Conservation (phyloP, 1,140 invertebrate genomes). For the Lepidurus couesii region DNA sequence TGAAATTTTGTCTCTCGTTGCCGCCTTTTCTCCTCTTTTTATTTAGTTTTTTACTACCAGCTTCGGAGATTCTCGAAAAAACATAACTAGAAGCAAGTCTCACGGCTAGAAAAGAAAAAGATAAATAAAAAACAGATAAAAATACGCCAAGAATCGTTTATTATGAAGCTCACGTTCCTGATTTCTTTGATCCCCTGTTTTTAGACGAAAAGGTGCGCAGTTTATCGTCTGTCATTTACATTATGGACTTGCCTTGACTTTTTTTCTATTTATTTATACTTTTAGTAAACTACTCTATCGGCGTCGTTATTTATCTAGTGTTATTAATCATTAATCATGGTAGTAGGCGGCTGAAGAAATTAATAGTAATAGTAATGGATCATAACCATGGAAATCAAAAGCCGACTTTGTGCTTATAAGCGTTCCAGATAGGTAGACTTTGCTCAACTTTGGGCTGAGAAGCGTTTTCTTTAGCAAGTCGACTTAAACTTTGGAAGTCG, state of each 20-base stretch:
- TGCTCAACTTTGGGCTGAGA: no score
- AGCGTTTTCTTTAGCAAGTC: no score
- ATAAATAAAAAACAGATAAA: conserved; percentile 34
- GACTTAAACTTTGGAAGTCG: no score
- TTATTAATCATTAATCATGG: no score
- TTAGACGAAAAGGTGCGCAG: background rate
- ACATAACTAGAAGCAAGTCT: background rate
- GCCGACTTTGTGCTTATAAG: no score
- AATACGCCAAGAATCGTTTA: conserved; percentile 26
- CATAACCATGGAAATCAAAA: background rate
- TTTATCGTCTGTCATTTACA: background rate
- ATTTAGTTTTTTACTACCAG: background rate
- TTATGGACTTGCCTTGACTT: background rate
- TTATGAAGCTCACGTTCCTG: conserved; percentile 1
- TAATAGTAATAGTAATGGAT: background rate
- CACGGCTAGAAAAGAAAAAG: conserved; percentile 27
- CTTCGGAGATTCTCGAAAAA: background rate
- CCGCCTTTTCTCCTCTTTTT: conserved; percentile 34
- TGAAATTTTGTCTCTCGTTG: conserved; percentile 29
- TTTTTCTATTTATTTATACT: background rate
- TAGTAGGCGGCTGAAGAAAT: no score
- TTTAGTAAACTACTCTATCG: background rate
- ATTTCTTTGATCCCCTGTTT: background rate
- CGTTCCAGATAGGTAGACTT: no score
- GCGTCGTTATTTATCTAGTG: no score